phyloP scores from a whole-genome alignment of 2,797 vertebrate genomes.

The Coccyzus lansbergi region DNA sequence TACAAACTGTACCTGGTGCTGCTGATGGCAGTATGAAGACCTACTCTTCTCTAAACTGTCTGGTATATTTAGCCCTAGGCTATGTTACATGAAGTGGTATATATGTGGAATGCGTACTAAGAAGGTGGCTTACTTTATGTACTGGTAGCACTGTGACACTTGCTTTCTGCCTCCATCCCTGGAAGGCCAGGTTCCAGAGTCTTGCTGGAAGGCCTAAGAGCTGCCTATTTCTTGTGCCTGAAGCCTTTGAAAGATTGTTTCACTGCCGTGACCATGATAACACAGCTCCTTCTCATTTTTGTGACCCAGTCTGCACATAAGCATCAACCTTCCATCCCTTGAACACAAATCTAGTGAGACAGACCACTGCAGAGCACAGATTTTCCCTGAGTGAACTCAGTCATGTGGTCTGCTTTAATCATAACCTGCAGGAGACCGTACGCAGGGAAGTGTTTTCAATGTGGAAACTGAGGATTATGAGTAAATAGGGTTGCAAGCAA shows the following conservation, averaged over 20 bases:
- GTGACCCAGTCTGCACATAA: background rate
- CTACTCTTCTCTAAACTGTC: background rate
- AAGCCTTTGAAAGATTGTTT: background rate
- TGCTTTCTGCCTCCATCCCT: background rate
- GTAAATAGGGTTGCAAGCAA: background rate
- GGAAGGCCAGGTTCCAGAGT: background rate
- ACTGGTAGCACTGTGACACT: background rate
- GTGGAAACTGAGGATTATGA: background rate
- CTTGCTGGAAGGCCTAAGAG: background rate
- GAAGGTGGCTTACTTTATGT: background rate
- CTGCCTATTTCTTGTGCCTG: background rate
- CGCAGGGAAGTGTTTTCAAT: background rate
- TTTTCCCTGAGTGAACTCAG: background rate
- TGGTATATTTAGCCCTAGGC: background rate
- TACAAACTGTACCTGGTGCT: background rate
- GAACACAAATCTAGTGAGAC: background rate
- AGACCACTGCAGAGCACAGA: background rate
- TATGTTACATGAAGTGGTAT: background rate
- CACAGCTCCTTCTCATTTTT: background rate
- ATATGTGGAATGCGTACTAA: background rate
- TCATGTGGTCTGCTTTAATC: background rate
- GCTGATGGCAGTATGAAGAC: too few species aligned
- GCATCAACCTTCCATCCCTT: background rate
- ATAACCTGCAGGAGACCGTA: background rate
- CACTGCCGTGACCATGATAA: background rate